Evolutionary conservation across 2,113 vertebrate species (phyloP), one percentile per base, ranked within the genome.

Genomic region (Gorilla gorilla): DNA sequence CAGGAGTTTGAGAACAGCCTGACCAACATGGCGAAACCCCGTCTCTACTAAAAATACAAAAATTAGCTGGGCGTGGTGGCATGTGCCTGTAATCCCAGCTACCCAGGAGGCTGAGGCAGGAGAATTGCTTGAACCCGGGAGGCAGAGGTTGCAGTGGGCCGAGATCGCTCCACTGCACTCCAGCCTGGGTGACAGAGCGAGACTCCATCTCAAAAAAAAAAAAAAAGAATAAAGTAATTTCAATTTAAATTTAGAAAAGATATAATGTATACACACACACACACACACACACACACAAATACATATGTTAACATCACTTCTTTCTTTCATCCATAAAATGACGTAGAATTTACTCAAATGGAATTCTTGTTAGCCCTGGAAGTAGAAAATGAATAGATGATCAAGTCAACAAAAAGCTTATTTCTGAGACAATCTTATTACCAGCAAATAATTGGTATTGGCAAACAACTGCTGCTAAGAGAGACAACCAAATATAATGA

Each of bases 301-400:
- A 72, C n/a, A 43, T n/a, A 84, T 5, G 2, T n/a, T 48, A 86
- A 87, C 25, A 66, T 35, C 18, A 83, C 17, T 89, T 89, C 35
- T 83, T 79, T 72, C 40, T 64, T 64, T 64, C 61, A 45, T 78
- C 17, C 79, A 79, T 80, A 89, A 93, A 72, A 78, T 87, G 4
- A 87, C 40, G 12, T 2, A 80, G n/a, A 73, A 75, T 80, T 85
- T 93, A 80, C 66, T 68, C 73, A 90, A 97, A 43, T 93, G 70
- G 38, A 95, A 95, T n/a, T 64, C 20, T 59, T 80, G 30, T 90
- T 93, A 90, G 55, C 48, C 27, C 32, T 50, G 40, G 13, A 97
- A 81, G 64, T n/a, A 85, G 80, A 95, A 90, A 84, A 61, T 38
- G 7, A 72, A 79, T 57, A 25, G 61, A 78, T 48, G 45, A 90